A percentile compares a stretch with the other conserved stretches of the same genome.
phyloP scores from a whole-genome alignment of 2,888 invertebrate genomes.

The Nemurella pictetii region DNA sequence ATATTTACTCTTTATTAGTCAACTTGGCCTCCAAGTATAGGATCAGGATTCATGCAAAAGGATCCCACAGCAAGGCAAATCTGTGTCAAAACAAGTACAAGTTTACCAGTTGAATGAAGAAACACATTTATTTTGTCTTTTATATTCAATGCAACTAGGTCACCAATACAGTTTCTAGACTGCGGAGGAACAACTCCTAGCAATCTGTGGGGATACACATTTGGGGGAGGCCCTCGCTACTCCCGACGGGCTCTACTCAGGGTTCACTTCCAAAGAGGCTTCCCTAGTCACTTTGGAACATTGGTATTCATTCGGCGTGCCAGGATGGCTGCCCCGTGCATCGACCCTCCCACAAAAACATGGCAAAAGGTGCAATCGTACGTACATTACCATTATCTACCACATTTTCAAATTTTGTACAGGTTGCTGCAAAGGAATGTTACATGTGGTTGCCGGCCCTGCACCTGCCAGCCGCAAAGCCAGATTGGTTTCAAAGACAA shows the following conservation, averaged over 20 bases:
- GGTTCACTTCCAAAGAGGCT: slow-evolving; percentile 32
- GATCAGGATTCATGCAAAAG: no score
- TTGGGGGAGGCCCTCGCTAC: slow-evolving; percentile 33
- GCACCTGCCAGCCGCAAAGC: slow-evolving; percentile 42
- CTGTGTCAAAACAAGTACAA: not conserved
- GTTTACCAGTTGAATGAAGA: slow-evolving; percentile 48
- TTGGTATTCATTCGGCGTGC: slow-evolving; percentile 9
- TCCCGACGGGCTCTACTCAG: slow-evolving; percentile 31
- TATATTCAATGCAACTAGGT: slow-evolving; percentile 59
- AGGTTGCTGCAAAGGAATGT: slow-evolving; percentile 43
- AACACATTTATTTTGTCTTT: slow-evolving; percentile 75
- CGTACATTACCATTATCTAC: slow-evolving; percentile 35
- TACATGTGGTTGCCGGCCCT: slow-evolving; percentile 41
- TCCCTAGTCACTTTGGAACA: slow-evolving; percentile 25
- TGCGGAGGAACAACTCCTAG: slow-evolving; percentile 43
- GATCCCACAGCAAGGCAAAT: no score
- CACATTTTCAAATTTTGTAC: slow-evolving; percentile 40
- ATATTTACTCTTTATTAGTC: no score
- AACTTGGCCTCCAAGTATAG: no score
- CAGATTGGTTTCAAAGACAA: slow-evolving; percentile 40
- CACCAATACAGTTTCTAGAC: slow-evolving; percentile 51
- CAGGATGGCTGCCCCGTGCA: slow-evolving; percentile 19
- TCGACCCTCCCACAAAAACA: slow-evolving; percentile 33
- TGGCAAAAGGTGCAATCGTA: slow-evolving; percentile 35
- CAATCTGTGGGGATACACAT: slow-evolving; percentile 37